phyloP scores from a whole-genome alignment of 2,888 invertebrate species.

The Ischnus inquisitorius region DNA sequence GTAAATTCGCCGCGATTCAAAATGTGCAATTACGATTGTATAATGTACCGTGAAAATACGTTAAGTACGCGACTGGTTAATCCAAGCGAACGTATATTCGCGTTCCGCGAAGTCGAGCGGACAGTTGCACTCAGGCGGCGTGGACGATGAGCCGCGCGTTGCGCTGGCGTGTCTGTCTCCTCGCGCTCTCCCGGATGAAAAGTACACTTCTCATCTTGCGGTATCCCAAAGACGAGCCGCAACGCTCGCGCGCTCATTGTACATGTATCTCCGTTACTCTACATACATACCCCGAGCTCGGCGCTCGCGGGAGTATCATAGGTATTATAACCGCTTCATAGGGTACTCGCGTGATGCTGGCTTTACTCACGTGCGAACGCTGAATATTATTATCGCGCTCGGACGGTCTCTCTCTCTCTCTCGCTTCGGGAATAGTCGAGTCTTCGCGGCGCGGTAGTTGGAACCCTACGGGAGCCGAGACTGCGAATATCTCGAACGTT shows the following conservation, averaged over 20 bases:
- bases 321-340: constrained; percentile 64
- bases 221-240: no score
- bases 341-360: constrained; percentile 70
- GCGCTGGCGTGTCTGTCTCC: constrained; percentile 48
- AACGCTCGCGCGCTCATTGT: neutral
- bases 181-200: constrained; percentile 13
- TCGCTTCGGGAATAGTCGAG: constrained; percentile 6
- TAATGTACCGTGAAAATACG: constrained; percentile 64
- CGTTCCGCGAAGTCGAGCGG: neutral
- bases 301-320: constrained; percentile 26
- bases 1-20: constrained; percentile 55
- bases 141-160: constrained; percentile 10
- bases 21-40: constrained; percentile 61
- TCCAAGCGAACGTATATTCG: constrained; percentile 49
- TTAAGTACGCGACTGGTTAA: constrained; percentile 57
- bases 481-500: constrained; percentile 36
- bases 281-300: constrained; percentile 21
- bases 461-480: constrained; percentile 41
- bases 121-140: neutral
- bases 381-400: constrained; percentile 72
- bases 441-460: constrained; percentile 16
- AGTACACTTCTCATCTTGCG: constrained; percentile 43
- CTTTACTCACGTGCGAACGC: constrained; percentile 72
- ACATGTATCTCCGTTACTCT: neutral
- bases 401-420: neutral